Conservation (phyloP, 2,888 invertebrate genomes). For the Pristionchus japonicus region DNA sequence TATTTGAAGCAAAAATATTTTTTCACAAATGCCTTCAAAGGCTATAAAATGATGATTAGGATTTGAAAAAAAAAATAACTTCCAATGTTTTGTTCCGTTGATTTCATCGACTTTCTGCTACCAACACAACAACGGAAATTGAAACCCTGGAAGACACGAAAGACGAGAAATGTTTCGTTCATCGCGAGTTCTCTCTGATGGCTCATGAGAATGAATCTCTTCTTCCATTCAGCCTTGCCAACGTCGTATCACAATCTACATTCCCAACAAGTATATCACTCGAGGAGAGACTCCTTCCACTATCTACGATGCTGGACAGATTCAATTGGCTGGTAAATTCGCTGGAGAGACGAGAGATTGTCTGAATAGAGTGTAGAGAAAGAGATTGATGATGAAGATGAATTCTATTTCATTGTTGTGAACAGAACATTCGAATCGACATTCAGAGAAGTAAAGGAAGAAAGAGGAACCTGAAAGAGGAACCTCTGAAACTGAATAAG, state of each 20-base stretch:
- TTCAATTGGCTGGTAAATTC: conserved; percentile 38
- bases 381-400: not conserved
- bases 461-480: not conserved
- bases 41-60: too few species aligned
- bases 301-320: conserved; percentile 30
- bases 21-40: too few species aligned
- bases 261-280: conserved; percentile 32
- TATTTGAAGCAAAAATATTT: too few species aligned
- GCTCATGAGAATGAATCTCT: not conserved
- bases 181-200: too few species aligned
- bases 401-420: not conserved
- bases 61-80: too few species aligned
- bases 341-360: conserved; percentile 43
- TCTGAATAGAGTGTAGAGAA: conserved; percentile 16
- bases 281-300: not conserved
- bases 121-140: too few species aligned
- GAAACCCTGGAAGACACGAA: too few species aligned
- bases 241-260: conserved; percentile 32
- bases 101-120: too few species aligned
- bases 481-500: not conserved
- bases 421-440: not conserved
- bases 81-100: too few species aligned
- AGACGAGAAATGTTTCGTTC: too few species aligned
- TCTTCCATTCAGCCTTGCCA: conserved; percentile 36
- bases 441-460: not conserved